Evolutionary conservation across 2,888 invertebrate species (phyloP).

Genomic region (Cephus runcator): DNA sequence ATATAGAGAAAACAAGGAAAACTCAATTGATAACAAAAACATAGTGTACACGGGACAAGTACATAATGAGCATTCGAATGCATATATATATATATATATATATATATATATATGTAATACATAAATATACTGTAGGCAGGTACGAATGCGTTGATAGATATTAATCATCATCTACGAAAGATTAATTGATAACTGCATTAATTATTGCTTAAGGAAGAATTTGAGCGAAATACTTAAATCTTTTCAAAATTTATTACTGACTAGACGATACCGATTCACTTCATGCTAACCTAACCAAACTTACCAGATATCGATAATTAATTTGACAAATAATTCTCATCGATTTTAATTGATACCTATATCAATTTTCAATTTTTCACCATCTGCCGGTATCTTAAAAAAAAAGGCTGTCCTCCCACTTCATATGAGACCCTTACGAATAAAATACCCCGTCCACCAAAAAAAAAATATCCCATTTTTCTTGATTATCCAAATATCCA

Average conservation of each 20-base stretch:
- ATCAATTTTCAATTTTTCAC: not conserved
- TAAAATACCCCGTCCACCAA: not conserved
- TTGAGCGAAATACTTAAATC: conserved; percentile 26
- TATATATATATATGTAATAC: not conserved
- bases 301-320: conserved; percentile 16
- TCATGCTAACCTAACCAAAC: not conserved
- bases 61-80: not conserved
- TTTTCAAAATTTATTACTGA: conserved; percentile 18
- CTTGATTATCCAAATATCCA: not conserved
- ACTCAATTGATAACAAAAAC: not conserved
- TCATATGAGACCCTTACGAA: not conserved
- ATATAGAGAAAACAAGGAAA: not conserved
- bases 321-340: not conserved
- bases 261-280: not conserved
- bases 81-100: too few relatives aligned
- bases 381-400: not conserved
- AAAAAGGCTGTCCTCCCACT: not conserved
- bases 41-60: not conserved
- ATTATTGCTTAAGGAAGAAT: conserved; percentile 53
- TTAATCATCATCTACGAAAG: conserved; percentile 26
- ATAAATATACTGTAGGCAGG: not conserved
- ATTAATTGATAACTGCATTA: conserved; percentile 47
- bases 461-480: not conserved
- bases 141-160: conserved; percentile 1
- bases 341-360: not conserved